Base-by-base conservation (phyloP, 92 coral and sea anemone genomes). In the Heteractis magnifica region DNA sequence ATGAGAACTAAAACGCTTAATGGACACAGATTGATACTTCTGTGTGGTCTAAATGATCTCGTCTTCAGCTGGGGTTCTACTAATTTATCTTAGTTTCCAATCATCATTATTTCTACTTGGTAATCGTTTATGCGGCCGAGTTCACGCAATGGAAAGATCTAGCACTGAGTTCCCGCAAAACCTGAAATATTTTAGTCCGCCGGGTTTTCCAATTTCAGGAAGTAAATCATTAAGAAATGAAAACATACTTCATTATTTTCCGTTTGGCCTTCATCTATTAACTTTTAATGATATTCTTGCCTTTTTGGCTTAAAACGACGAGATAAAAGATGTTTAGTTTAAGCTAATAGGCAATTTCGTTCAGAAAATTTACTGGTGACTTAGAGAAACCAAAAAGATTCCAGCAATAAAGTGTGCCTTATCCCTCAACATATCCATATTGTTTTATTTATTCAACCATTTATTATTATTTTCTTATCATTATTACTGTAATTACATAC, bases 41-140 rank as follows among this genome's bases (percentile, higher is more conserved):
- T 34, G 26, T 62, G 70, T 4, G 10, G 4, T 4, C 23, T 4
- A 4, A 18, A 18, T 9, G 20, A 48, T 68, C 73, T 68, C 73
- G 58, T 71, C 78, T 56, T 51, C 65, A 86, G 79, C 51, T 10
- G 77, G 59, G 58, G 21, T 68, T 34, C 83, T 78, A 77, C 51
- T 75, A 68, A 65, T 75, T 77, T 34, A 70, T 71, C 82, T 86
- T 53, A 77, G 70, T 21, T 55, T 86, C 14, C 86, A 82, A 65
- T 77, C 78, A 41, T 65, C 75, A 68, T 68, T 68, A 21, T 14
- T 5, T 68, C 49, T 23, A 26, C 49, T 68, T 20, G 49, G 73
- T 20, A 68, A 26, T 20, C 49, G 11, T 68, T 68, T 8, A 68
- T 68, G 0, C 7, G 26, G 15, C 49, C 9, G 23, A 10, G 14